Evolutionary conservation across 1,140 invertebrate species (phyloP), one percentile per base, ranked within the genome.

Genomic region (Spodoptera litura): DNA sequence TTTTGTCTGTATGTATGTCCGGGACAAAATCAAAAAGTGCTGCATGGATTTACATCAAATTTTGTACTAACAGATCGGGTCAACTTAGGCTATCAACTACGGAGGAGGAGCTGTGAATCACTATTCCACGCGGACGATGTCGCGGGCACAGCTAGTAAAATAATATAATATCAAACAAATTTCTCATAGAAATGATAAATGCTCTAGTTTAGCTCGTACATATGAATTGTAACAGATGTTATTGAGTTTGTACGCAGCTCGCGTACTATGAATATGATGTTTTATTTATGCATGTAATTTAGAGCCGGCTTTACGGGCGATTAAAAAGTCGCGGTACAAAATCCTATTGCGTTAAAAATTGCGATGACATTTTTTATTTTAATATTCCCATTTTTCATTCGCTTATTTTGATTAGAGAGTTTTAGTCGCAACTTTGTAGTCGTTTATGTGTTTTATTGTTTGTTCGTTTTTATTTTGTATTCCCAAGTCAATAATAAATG

Each of bases 201-300:
- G 58, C n/a, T 20, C 13, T 64, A 64, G 61, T 64, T 64, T 49
- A 15, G 38, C 35, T n/a, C 8, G 35, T 15, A 10, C 35, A 20
- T 62, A 62, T 38, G 12, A 64, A 44, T 64, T 38, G 61, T 38
- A 62, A 62, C 61, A 38, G 61, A n/a, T 62, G 35, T 49, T 44
- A 64, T 64, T 20, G 61, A 64, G 61, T 10, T 59, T 31, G 58
- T 31, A 49, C 35, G 9, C 61, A 49, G 61, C 61, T 44, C 38
- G 61, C 15, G 35, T 10, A 49, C 61, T 44, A 64, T 62, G 35
- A 44, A 62, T 44, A 62, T 62, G 5, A 38, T 38, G 44, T 64
- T 38, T 44, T 49, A 64, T 64, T 31, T 31, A 59, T 59, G 61
- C 61, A 64, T 64, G 61, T 64, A 15, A 64, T 64, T 64, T 64